Evolutionary conservation across 2,797 vertebrate genomes (phyloP), one percentile per base, ranked within the genome.

Genomic region (Enteromius trimaculatus): DNA sequence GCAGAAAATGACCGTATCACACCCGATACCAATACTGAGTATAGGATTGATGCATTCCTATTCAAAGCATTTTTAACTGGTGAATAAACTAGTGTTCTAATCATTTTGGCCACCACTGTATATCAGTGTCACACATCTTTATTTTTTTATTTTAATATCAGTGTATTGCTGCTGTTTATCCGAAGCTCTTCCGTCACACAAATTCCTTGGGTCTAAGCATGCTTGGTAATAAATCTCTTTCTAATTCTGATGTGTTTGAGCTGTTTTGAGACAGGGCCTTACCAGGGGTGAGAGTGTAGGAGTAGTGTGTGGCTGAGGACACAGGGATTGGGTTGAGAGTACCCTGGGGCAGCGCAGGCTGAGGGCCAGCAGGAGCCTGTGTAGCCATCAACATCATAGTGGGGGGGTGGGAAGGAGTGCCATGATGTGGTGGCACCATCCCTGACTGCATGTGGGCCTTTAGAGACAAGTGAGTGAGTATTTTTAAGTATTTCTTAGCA

Each of bases 381-480:
- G 98, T 97, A 82, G 97, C 96, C 97, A 99, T 99, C 93, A 99
- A 95, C 98, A 99, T 98, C 97, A 99, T 97, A 31, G 79, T 81
- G 13, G 96, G 93, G 77, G 97, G 96, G 93, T 99, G 98, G 91
- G 96, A 94, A 80, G 96, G 92, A 0, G 86, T 91, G 4, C 92
- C 93, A 87, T 96, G 95, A 95, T 99, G 98, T 89, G 96, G 97
- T 84, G 93, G 96, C 93, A 98, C 96, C 91, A 99, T 96, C 90
- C 98, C 97, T 90, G 98, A 98, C 96, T 99, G 98, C 96, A 99
- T 97, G 92, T 99, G 98, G 89, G 98, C 97, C 98, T 99, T 92
- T 87, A 79, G 29, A 69, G 23, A 77, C 79, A 70, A 49, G 16
- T 37, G 34, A 81, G 55, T 62, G 13, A 70, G 23, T 58, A 44